Percentiles rank a stretch among this genome's conserved stretches.
Evolutionary conservation across 2,113 vertebrate genomes (phyloP).

Genomic region (Tonatia bakeri): DNA sequence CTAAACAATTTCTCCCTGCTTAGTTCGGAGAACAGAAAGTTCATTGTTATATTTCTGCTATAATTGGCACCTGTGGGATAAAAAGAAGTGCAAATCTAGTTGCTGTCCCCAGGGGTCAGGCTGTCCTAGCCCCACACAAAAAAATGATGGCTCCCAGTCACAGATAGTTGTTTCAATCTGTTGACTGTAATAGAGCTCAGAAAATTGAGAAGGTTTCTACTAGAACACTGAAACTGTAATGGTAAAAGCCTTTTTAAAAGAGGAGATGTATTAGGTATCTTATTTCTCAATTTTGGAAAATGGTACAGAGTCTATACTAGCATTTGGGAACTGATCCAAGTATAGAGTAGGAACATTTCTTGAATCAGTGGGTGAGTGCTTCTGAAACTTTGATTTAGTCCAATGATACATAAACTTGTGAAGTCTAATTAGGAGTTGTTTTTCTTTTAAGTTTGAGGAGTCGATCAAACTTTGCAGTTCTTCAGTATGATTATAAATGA

Average conservation of each 20-base stretch:
- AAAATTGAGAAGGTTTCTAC: not conserved
- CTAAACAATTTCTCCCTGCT: not conserved
- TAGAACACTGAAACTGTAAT: not conserved
- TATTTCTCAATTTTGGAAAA: not conserved
- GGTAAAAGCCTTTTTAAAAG: not conserved
- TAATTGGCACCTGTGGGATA: not conserved
- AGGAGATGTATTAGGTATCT: not conserved
- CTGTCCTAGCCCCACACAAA: conserved; percentile 31
- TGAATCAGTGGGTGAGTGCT: not conserved
- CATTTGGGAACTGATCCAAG: not conserved
- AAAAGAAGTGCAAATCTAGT: not conserved
- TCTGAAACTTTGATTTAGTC: not conserved
- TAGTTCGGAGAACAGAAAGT: not conserved
- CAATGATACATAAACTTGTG: not conserved
- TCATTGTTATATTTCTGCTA: not conserved
- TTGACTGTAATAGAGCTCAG: not conserved
- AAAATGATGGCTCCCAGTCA: not conserved
- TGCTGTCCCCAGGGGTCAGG: conserved; percentile 76
- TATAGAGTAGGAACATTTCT: not conserved
- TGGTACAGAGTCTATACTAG: not conserved
- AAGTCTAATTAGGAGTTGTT: not conserved
- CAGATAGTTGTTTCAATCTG: not conserved
- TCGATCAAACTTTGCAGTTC: not conserved
- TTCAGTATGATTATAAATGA: not conserved
- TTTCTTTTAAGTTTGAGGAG: not conserved